These are phyloP conservation scores for Girardia tigrina DNA, from an alignment of 2,888 invertebrate species.

Conservation along the genomic window DNA sequence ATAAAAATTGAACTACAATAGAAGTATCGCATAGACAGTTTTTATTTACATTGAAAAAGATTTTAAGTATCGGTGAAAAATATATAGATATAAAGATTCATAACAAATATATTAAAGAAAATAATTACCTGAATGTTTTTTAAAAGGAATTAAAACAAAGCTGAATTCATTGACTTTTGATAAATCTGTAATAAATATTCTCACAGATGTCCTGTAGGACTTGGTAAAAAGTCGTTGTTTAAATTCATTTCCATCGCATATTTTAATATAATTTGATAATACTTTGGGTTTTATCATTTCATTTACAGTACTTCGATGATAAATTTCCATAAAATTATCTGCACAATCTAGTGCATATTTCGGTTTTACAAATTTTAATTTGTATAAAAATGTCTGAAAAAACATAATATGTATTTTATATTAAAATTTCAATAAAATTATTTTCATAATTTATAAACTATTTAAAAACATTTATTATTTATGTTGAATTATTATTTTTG, in stretches of 20 bases:
- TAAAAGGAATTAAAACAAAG: neutral
- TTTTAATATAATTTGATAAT: neutral
- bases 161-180: neutral
- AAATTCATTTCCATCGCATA: neutral
- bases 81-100: too few relatives aligned
- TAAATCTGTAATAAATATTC: neutral
- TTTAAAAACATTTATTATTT: neutral
- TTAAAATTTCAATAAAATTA: neutral
- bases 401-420: neutral
- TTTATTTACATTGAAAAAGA: too few relatives aligned
- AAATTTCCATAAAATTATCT: constrained; percentile 10
- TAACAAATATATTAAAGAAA: too few relatives aligned
- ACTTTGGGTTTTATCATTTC: neutral
- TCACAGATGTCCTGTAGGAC: neutral
- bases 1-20: too few relatives aligned
- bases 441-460: neutral
- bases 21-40: too few relatives aligned
- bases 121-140: neutral
- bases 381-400: neutral
- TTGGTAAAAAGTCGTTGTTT: neutral
- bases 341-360: neutral
- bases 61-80: too few relatives aligned
- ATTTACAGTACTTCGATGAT: neutral
- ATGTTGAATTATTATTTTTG: neutral
- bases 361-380: neutral